Conservation (phyloP, 2,797 vertebrate genomes). For the Tragelaphus eurycerus region DNA sequence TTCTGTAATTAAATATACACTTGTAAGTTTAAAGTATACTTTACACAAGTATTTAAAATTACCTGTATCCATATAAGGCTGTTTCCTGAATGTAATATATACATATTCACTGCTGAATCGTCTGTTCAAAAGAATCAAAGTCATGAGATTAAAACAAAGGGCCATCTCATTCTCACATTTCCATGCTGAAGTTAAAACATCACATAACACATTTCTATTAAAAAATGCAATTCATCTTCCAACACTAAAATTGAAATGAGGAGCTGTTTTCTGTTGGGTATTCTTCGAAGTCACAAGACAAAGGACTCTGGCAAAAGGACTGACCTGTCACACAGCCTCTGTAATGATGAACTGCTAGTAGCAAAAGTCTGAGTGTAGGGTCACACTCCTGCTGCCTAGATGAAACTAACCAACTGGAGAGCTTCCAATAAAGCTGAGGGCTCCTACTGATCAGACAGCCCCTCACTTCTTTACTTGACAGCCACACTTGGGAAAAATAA, state of each 20-base stretch:
- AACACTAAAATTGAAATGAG: background rate
- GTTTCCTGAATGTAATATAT: conserved; percentile 93
- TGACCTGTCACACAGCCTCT: background rate
- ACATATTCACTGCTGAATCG: conserved; percentile 90
- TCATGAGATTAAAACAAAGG: conserved; percentile 46
- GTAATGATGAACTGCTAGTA: background rate
- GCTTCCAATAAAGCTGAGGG: background rate
- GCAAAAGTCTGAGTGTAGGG: background rate
- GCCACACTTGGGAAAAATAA: background rate
- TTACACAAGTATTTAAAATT: conserved; percentile 50
- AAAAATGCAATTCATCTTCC: background rate
- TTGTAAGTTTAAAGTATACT: background rate
- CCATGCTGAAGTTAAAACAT: background rate
- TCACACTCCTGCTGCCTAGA: too few species aligned
- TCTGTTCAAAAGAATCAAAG: conserved; percentile 84
- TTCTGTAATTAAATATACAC: background rate
- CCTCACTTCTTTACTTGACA: background rate
- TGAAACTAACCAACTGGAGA: background rate
- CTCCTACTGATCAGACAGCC: background rate
- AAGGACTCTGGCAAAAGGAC: background rate
- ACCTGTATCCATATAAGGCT: conserved; percentile 94
- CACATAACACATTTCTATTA: background rate
- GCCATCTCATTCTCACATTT: background rate
- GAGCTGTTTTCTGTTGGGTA: background rate
- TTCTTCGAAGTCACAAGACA: background rate